Conservation (phyloP, 2,888 invertebrate genomes). For the Zhuqinia jingwanae region DNA sequence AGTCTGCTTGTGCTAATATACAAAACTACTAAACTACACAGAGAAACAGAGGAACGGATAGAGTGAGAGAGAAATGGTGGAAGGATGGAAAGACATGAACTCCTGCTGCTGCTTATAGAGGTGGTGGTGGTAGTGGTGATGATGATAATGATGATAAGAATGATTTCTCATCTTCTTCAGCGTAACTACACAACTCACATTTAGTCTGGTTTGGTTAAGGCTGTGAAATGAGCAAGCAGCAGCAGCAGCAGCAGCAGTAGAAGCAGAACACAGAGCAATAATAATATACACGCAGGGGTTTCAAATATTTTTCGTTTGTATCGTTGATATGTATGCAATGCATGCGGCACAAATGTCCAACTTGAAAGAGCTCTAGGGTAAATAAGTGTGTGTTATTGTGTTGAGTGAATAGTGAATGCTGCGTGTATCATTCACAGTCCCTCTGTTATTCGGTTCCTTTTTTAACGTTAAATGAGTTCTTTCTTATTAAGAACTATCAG, state of each 20-base stretch:
- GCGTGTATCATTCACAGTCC: slow-evolving; percentile 26
- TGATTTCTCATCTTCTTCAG: slow-evolving; percentile 21
- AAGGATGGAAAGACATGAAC: slow-evolving; percentile 39
- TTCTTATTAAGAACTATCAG: background rate
- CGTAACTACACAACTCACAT: too few relatives aligned
- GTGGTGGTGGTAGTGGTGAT: too few relatives aligned
- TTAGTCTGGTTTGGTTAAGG: slow-evolving; percentile 11
- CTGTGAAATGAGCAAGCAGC: slow-evolving; percentile 4
- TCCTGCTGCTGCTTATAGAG: slow-evolving; percentile 52
- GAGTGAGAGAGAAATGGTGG: background rate
- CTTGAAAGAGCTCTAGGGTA: slow-evolving; percentile 59
- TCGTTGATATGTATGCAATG: slow-evolving; percentile 8
- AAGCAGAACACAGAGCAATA: too few relatives aligned
- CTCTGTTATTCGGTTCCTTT: slow-evolving; percentile 3
- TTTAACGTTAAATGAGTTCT: slow-evolving; percentile 8
- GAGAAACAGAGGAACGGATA: background rate
- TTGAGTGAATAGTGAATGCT: background rate
- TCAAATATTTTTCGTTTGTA: background rate
- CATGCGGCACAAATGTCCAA: slow-evolving; percentile 31
- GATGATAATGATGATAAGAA: slow-evolving; percentile 39
- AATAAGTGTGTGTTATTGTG: slow-evolving; percentile 38
- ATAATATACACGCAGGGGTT: background rate
- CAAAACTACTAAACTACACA: too few relatives aligned
- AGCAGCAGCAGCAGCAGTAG: too few relatives aligned
- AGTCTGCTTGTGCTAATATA: too few relatives aligned